Evolutionary conservation across 2,888 invertebrate species (phyloP).

Genomic region (Mythimna impura): DNA sequence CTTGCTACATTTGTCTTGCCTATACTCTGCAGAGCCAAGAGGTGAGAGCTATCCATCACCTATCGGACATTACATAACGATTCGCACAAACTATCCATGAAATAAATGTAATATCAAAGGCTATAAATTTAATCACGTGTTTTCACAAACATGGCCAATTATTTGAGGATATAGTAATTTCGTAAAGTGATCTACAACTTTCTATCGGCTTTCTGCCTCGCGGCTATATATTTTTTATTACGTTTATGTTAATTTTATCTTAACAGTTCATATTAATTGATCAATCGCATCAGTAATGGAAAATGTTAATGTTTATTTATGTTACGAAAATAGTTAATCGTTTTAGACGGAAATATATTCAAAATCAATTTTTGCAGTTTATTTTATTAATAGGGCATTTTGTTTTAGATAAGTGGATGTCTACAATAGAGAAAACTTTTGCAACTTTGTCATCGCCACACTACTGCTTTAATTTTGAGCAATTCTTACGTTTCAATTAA

Average conservation of each 20-base stretch:
- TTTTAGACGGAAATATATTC: neutral
- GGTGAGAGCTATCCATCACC: slow-evolving; percentile 20
- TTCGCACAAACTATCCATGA: slow-evolving; percentile 24
- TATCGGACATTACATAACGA: slow-evolving; percentile 26
- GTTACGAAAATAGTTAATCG: slow-evolving; percentile 13
- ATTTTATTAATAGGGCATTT: neutral
- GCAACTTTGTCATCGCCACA: neutral
- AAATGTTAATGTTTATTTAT: slow-evolving; percentile 27
- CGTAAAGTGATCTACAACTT: slow-evolving; percentile 45
- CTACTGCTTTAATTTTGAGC: neutral
- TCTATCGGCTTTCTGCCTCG: slow-evolving; percentile 57
- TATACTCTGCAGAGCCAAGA: slow-evolving; percentile 1
- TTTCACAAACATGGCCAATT: slow-evolving; percentile 42
- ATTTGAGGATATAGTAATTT: slow-evolving; percentile 49
- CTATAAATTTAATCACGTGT: slow-evolving; percentile 43
- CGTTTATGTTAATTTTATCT: slow-evolving; percentile 41
- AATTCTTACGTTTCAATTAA: neutral
- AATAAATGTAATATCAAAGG: slow-evolving; percentile 42
- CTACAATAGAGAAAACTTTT: neutral
- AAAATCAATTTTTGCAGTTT: neutral
- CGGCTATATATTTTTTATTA: slow-evolving; percentile 25
- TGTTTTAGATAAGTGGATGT: neutral
- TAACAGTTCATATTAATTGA: slow-evolving; percentile 30
- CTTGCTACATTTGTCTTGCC: slow-evolving; percentile 19
- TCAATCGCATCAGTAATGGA: slow-evolving; percentile 17